Conservation (phyloP, 35 echinoderm and acorn worm genomes). For the Lytechinus pictus region DNA sequence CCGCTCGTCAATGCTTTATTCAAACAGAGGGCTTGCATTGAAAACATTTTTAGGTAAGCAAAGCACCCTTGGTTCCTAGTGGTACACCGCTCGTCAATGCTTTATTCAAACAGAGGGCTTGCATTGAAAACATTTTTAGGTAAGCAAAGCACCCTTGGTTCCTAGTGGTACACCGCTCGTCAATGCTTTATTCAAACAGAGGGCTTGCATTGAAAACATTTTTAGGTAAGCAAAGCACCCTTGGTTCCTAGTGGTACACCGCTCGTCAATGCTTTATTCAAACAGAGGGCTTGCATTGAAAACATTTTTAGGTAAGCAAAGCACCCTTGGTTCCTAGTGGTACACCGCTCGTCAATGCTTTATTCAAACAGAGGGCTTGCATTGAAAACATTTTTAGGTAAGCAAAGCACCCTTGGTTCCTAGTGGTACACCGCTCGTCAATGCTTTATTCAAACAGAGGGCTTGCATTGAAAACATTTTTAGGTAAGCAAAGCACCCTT, state of each 20-base stretch:
- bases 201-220: background rate
- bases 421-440: background rate
- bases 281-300: too few relatives aligned
- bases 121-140: background rate
- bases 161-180: background rate
- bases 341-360: slow-evolving; percentile 89
- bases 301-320: slow-evolving; percentile 24
- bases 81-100: too few relatives aligned
- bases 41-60: slow-evolving; percentile 97
- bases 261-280: too few relatives aligned
- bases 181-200: background rate
- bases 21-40: slow-evolving; percentile 95
- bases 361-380: slow-evolving; percentile 96
- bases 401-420: background rate
- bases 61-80: background rate
- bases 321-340: slow-evolving; percentile 87
- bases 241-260: too few relatives aligned
- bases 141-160: too few relatives aligned
- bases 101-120: background rate
- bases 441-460: background rate
- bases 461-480: background rate
- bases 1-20: slow-evolving; percentile 95
- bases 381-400: slow-evolving; percentile 99
- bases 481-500: too few relatives aligned
- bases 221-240: too few relatives aligned